Evolutionary conservation across 2,113 vertebrate genomes (phyloP), one percentile per base, ranked within the genome.

Genomic region (Craseonycteris thonglongyai): DNA sequence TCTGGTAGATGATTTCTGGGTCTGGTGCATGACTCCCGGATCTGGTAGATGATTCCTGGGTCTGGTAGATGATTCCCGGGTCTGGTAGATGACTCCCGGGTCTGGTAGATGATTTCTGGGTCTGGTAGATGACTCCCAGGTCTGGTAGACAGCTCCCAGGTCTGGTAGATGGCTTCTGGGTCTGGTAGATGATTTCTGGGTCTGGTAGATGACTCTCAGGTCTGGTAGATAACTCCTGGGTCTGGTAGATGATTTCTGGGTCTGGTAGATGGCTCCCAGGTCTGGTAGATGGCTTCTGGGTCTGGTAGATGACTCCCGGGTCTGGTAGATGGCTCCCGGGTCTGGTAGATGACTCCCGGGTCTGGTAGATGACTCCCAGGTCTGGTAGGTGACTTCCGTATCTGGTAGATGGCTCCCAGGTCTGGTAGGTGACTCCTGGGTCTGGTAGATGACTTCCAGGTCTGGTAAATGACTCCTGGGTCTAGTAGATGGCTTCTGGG

Each of bases 1-100:
- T 95, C 97, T 98, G 97, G 98, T 97, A 3, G 98, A 98, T 78
- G 98, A 97, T 96, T 98, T 98, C 93, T 96, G 98, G 98, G 98
- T 95, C 97, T 98, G 97, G 98, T 97, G 3, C 98, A 98, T 78
- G 98, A 97, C 96, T 98, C 98, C 93, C 96, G 98, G 93, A 98
- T 96, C 2, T 71, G 96, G 30, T n/a, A n/a, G n/a, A n/a, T n/a
- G n/a, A n/a, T n/a, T n/a, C n/a, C n/a, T n/a, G n/a, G 98, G 98
- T 95, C 97, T 98, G 97, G 98, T 97, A 3, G 98, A 98, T 78
- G 98, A 97, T 96, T 98, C 98, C 93, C 96, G 98, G 93, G 98
- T 96, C 2, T 71, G 96, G 30, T n/a, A n/a, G n/a, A n/a, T n/a
- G n/a, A n/a, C n/a, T n/a, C n/a, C n/a, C n/a, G n/a, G 98, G 98